A percentile compares a stretch with the other conserved stretches of the same genome.
Evolutionary conservation across 2,113 vertebrate species (phyloP).

Genomic region (Erythrocercus mccallii): DNA sequence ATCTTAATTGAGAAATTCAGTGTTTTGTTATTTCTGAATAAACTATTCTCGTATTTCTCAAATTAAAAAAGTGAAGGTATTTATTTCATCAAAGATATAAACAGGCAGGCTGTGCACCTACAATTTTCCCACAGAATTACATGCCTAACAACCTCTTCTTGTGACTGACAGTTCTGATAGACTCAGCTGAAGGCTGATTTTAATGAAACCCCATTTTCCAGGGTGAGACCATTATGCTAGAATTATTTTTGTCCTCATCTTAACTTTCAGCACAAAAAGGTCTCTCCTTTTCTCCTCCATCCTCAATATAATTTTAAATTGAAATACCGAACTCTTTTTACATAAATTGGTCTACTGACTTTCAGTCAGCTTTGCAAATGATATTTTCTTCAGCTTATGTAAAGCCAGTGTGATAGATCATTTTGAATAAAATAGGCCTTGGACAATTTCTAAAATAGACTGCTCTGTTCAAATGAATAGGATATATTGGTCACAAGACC

Average conservation of each 20-base stretch:
- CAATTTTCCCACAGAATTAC: not conserved
- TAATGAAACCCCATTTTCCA: constrained; percentile 35
- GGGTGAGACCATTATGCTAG: not conserved
- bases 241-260: constrained; percentile 30
- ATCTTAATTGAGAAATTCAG: not conserved
- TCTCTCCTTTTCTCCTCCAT: constrained; percentile 15
- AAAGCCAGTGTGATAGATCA: not conserved
- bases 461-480: constrained; percentile 2
- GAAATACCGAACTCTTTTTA: constrained; percentile 2
- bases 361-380: constrained; percentile 11
- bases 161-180: constrained; percentile 40
- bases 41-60: not conserved
- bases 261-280: constrained; percentile 19
- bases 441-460: constrained; percentile 8
- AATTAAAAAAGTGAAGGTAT: not conserved
- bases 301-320: constrained; percentile 12
- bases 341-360: constrained; percentile 10
- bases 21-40: not conserved
- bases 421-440: constrained; percentile 23
- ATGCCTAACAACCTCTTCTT: not conserved
- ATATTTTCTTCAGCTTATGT: constrained; percentile 33
- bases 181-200: not conserved
- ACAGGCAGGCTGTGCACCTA: not conserved
- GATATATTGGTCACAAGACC: not conserved
- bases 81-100: not conserved